phyloP scores from a whole-genome alignment of 2,888 invertebrate species.

The Drosophila fulvimacula region DNA sequence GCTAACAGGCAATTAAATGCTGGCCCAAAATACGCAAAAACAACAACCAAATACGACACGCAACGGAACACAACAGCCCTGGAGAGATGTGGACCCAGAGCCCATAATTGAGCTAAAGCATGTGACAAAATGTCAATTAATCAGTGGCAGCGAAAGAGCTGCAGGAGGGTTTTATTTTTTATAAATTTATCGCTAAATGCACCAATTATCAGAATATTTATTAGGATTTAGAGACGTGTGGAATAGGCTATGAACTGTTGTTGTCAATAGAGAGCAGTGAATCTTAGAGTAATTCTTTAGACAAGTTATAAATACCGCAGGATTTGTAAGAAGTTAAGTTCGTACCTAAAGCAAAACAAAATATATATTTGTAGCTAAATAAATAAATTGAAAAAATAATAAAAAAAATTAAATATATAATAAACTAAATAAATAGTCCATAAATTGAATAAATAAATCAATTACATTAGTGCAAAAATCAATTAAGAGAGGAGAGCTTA shows the following conservation, averaged over 20 bases:
- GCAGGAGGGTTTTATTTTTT: not conserved
- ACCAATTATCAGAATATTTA: constrained; percentile 2
- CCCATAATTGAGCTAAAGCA: constrained; percentile 40
- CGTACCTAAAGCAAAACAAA: no score
- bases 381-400: no score
- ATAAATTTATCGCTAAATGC: constrained; percentile 5
- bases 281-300: not conserved
- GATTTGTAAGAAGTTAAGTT: no score
- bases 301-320: no score
- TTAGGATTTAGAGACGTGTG: not conserved
- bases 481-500: no score
- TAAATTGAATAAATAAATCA: no score
- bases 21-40: constrained; percentile 13
- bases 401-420: no score
- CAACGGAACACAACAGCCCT: constrained; percentile 26
- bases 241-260: no score
- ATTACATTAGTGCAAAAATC: no score
- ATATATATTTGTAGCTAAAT: no score
- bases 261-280: not conserved
- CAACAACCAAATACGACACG: constrained; percentile 57
- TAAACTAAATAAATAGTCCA: no score
- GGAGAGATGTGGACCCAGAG: constrained; percentile 9
- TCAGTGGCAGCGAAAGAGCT: constrained; percentile 26
- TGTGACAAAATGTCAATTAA: constrained; percentile 66
- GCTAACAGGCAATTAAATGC: constrained; percentile 71